Evolutionary conservation across 2,113 vertebrate species (phyloP), one percentile per base, ranked within the genome.

Genomic region (Leucoraja erinaceus): DNA sequence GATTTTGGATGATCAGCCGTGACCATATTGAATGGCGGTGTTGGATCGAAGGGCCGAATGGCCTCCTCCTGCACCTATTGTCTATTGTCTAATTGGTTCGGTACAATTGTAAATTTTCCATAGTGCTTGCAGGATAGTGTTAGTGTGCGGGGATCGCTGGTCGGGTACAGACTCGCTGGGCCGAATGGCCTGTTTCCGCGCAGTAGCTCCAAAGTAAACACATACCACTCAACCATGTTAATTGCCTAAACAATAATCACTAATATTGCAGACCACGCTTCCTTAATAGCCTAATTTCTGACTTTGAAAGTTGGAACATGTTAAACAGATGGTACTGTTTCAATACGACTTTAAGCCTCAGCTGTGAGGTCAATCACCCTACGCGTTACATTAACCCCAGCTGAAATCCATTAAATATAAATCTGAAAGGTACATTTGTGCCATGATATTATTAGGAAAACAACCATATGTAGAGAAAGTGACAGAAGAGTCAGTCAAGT

Each of bases 331-430:
- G 18, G 63, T 66, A 90, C 0, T 90, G 2, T 66, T 72, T 22
- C 66, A 22, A 4, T 38, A 22, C 16, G 68, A 70, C 18, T 70
- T 20, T 70, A 47, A 70, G 63, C 31, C 33, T 0, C 88, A 90
- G 18, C 31, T 70, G 88, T 22, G 68, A 31, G 6, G 38, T 72
- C 66, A 91, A 47, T 91, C 66, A 72, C 0, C 7, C 7, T 0
- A 91, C 63, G 70, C 11, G 25, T 91, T 91, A 91, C 66, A 72
- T 91, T 38, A 91, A 25, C 63, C 63, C 33, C 10, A 91, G 20
- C 63, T 38, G 8, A 70, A 72, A 72, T 22, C 33, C 66, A 91
- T 70, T 70, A 91, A 47, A 38, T 70, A 47, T 47, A 22, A 91
- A 70, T 91, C 18, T 91, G 12, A 70, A 16, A 68, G 66, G 16